Evolutionary conservation across 2,888 invertebrate species (phyloP), one percentile per base, ranked within the genome.

Genomic region (Ochlodes sylvanus): DNA sequence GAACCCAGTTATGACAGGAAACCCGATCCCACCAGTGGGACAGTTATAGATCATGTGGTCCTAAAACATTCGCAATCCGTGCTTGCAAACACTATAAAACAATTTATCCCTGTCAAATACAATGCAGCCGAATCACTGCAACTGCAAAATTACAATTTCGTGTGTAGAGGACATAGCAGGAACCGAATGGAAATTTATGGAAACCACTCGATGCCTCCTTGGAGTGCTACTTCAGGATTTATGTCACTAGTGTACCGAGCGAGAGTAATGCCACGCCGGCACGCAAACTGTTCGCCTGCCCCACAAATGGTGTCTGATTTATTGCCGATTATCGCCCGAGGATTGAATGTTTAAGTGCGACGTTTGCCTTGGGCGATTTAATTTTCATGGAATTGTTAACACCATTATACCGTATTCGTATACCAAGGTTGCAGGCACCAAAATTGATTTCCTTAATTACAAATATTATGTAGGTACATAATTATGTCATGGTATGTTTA

Each of bases 181-280:
- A 34, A 60, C 19, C 66, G 27, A 66, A 67, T 67, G 44, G 60
- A 61, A 67, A 67, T 67, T 67, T 67, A 67, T 61, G 67, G 67
- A 55, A 55, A 55, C 44, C 67, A 61, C 66, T 67, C 54, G 27
- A 66, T 60, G 32, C 32, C 54, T 32, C 41, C 32, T 32, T 60
- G 54, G 15, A 67, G 66, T 74, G 69, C 61, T 63, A 71, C 71
- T 72, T 70, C 60, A 52, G 60, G 69, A 73, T 75, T 75, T 73
- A 74, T 70, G 68, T 69, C 56, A 63, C 57, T 38, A 10, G 38
- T 12, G 70, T 70, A 72, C 70, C 57, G 42, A 63, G 17, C 67
- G 21, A 67, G 70, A 75, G 68, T 72, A 69, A 76, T 75, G 71
- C 64, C 68, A 69, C 56, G 61, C 70, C 61, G 42, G 63, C 76